Evolutionary conservation across 2,888 invertebrate genomes (phyloP), one percentile per base, ranked within the genome.

Genomic region (Chirona hameri): DNA sequence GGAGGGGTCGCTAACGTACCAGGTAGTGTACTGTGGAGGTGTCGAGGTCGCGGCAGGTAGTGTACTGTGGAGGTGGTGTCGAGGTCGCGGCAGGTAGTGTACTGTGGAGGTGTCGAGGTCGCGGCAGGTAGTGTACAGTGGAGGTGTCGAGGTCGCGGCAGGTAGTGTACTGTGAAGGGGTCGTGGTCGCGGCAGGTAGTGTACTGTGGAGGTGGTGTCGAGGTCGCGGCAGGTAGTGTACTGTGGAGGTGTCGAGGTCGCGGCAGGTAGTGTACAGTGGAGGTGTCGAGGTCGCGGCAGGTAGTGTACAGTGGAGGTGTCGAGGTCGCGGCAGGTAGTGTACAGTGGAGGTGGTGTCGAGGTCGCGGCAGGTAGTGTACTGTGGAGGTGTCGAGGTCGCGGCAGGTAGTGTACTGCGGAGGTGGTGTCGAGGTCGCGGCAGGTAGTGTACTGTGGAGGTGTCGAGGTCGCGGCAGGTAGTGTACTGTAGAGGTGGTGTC

Each of bases 31-130:
- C 94, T 82, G 95, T 95, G 85, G 91, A 93, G 85, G 94, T 93
- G 87, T 96, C 95, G 89, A 98, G 93, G 88, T 98, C 97, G 48
- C 96, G 89, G 87, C 97, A 97, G 86, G 96, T 39, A 39, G 7
- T 88, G 90, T 88, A 95, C 94, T n/a, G n/a, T n/a, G n/a, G n/a
- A n/a, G n/a, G n/a, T n/a, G n/a, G n/a, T n/a, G n/a, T n/a, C n/a
- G n/a, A n/a, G n/a, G n/a, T n/a, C n/a, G n/a, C n/a, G n/a, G n/a
- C 88, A 98, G 89, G 86, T 95, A 93, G 84, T 92, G 93, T 0
- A 97, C 94, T 82, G 95, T 95, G 85, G 91, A 93, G 85, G 94
- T 93, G 87, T 96, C 95, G 89, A 98, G 93, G 88, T 98, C 97
- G 48, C 96, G 89, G 87, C 97, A 97, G 86, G 96, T 95, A 93